phyloP scores from a whole-genome alignment of 2,113 vertebrate species.

The Peromyscus californicus region DNA sequence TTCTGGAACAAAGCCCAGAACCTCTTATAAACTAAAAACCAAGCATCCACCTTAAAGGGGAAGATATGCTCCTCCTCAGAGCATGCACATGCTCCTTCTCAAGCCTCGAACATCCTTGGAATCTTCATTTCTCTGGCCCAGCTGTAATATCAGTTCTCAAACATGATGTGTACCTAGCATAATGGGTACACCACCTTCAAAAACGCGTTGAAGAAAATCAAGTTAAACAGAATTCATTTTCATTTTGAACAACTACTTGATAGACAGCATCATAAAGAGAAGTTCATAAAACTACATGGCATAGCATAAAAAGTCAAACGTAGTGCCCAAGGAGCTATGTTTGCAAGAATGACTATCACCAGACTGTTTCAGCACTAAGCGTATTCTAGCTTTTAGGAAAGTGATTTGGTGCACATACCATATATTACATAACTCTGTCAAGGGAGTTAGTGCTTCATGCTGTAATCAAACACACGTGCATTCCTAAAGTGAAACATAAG shows the following conservation, averaged over 20 bases:
- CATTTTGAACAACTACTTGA: conserved; percentile 65
- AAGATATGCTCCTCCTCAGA: background rate
- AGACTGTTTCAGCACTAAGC: conserved; percentile 30
- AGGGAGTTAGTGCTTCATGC: background rate
- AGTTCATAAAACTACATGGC: background rate
- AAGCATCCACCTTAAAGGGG: conserved; percentile 51
- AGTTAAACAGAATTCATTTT: conserved; percentile 56
- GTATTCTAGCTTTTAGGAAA: conserved; percentile 2
- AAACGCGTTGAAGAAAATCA: conserved; percentile 35
- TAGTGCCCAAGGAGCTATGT: background rate
- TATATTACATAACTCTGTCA: background rate
- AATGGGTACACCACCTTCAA: conserved; percentile 40
- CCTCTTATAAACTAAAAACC: conserved; percentile 68
- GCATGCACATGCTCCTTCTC: conserved; percentile 33
- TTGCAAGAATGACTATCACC: background rate
- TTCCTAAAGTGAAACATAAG: background rate
- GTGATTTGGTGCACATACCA: background rate
- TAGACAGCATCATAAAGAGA: background rate
- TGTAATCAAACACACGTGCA: background rate
- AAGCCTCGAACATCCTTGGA: conserved; percentile 21
- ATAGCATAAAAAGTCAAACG: background rate
- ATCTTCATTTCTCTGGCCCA: conserved; percentile 10
- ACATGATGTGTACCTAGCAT: conserved; percentile 35
- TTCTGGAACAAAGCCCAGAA: conserved; percentile 70
- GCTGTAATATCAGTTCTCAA: conserved; percentile 49